phyloP scores from a whole-genome alignment of 2,797 vertebrate species.

The Garrulus glandarius region DNA sequence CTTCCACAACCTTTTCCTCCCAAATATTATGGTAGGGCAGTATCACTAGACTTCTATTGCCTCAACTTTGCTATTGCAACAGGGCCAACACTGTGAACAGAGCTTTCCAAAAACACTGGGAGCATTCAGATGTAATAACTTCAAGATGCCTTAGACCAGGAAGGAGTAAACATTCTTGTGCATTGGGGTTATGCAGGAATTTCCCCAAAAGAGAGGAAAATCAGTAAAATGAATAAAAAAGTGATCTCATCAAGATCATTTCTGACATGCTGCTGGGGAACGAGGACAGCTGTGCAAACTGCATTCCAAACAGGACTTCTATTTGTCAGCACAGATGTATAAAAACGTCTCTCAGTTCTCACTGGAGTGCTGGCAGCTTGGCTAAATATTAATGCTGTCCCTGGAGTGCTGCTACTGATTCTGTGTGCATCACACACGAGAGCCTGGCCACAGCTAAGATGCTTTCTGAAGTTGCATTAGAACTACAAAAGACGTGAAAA shows the following conservation, averaged over 20 bases:
- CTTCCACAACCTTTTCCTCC: neutral
- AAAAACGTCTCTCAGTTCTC: neutral
- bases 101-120: neutral
- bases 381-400: neutral
- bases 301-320: neutral
- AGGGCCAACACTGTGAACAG: neutral
- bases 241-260: neutral
- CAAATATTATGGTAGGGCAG: neutral
- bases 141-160: neutral
- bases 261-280: neutral
- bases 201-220: neutral
- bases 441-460: neutral
- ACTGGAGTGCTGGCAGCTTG: conserved; percentile 1
- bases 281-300: conserved; percentile 30
- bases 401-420: neutral
- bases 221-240: neutral
- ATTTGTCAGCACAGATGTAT: conserved; percentile 30
- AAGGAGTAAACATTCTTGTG: neutral
- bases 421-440: neutral
- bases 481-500: neutral
- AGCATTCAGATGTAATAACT: neutral
- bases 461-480: neutral
- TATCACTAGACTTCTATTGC: neutral
- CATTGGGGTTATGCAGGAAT: neutral
- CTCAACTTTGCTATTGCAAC: neutral